Percentiles rank a stretch among this genome's conserved stretches.
Conservation (phyloP, 2,888 invertebrate genomes). For the Allacma fusca region DNA sequence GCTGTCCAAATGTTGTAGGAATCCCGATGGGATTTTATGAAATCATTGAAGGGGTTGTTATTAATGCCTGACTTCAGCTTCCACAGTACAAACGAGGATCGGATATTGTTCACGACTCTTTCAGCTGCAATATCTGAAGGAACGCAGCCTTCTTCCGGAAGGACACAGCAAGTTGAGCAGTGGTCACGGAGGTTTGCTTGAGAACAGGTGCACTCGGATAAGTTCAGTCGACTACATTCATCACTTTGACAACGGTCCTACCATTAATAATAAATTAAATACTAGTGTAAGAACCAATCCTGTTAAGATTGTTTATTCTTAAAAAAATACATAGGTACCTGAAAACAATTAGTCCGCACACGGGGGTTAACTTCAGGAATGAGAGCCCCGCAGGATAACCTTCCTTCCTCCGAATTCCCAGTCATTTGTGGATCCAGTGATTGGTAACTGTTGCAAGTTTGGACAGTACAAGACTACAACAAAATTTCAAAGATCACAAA, state of each 20-base stretch:
- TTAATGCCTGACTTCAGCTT: background rate
- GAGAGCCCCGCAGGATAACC: constrained; percentile 15
- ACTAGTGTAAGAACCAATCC: background rate
- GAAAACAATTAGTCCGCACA: constrained; percentile 14
- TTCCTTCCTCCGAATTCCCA: no score
- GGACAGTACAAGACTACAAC: background rate
- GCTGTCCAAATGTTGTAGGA: background rate
- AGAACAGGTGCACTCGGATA: constrained; percentile 16
- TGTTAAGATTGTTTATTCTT: background rate
- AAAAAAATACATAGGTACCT: background rate
- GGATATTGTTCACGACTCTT: background rate
- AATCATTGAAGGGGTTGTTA: background rate
- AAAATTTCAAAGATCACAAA: background rate
- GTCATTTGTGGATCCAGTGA: no score
- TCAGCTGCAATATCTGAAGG: background rate
- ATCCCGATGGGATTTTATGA: background rate
- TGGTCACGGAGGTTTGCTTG: background rate
- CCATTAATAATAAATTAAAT: background rate
- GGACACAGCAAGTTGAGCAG: background rate
- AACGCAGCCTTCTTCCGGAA: background rate
- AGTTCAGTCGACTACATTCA: constrained; percentile 25
- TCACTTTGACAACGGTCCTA: constrained; percentile 24
- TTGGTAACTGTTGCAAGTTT: background rate
- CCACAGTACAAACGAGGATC: background rate
- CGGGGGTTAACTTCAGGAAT: background rate